phyloP scores from a whole-genome alignment of 2,888 invertebrate species.

The Cybosia mesomella region DNA sequence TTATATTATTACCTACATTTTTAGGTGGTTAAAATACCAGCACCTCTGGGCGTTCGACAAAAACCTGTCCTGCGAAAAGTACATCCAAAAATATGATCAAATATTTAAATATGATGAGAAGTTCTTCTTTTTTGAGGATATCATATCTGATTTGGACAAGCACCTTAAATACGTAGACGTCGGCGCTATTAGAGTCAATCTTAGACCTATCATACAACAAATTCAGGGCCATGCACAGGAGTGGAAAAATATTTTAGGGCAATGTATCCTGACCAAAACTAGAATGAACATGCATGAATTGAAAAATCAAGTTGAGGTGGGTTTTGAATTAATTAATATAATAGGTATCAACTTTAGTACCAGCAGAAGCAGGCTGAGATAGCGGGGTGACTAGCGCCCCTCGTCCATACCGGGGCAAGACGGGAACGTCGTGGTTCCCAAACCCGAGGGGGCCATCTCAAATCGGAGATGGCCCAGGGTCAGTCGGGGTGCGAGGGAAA shows the following conservation, averaged over 20 bases:
- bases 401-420: no score
- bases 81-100: slow-evolving; percentile 88
- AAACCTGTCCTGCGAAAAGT: slow-evolving; percentile 91
- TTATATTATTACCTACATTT: neutral
- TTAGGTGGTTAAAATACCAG: slow-evolving; percentile 91
- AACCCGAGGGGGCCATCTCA: no score
- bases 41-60: slow-evolving; percentile 93
- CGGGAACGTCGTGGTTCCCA: no score
- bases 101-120: slow-evolving; percentile 92
- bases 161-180: slow-evolving; percentile 89
- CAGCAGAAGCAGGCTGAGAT: neutral
- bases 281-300: slow-evolving; percentile 90
- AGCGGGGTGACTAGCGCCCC: no score
- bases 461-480: no score
- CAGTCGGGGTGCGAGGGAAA: no score
- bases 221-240: slow-evolving; percentile 90
- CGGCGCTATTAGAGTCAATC: slow-evolving; percentile 91
- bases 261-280: slow-evolving; percentile 89
- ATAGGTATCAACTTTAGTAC: no score
- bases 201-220: slow-evolving; percentile 89
- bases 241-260: slow-evolving; percentile 93
- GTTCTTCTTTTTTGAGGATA: slow-evolving; percentile 93
- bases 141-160: slow-evolving; percentile 89
- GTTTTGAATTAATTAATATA: slow-evolving; percentile 38
- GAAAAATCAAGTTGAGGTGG: slow-evolving; percentile 90